Base-by-base conservation (phyloP, 2,797 vertebrate species). In the Allobates femoralis region DNA sequence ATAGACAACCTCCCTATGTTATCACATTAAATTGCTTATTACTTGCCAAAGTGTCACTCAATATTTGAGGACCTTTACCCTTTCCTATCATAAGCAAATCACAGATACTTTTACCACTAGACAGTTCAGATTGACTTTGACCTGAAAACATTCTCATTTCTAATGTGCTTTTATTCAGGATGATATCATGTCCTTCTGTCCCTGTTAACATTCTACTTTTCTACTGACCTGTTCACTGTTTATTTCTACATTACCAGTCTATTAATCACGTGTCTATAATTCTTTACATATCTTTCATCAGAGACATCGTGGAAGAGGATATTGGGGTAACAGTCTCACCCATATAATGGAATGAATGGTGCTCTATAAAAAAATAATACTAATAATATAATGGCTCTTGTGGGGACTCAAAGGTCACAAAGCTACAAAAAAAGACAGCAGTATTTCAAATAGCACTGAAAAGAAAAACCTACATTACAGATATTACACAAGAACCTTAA, bases 11-110 rank as follows among this genome's bases (percentile, higher is more conserved):
- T 26, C 67, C 56, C 41, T 8, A 34, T 86, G 37, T 79, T 85
- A 79, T 79, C 62, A 58, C 84, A 58, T 62, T 81, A 74, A 55
- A 81, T 81, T 60, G 79, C 30, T 64, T 76, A 51, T 86, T 76
- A 73, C 55, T 75, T 81, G 66, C 46, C 69, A 81, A 58, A 56
- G 76, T 58, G 77, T 85, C 51, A 62, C 34, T 60, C 32, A 46
- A 11, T 30, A 14, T 60, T 71, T 79, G 50, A 85, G 77, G 51
- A 71, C 80, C 34, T 41, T 51, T 58, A 58, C 67, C 84, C 76
- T 73, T 73, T 30, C 41, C 32, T 21, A n/a, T 60, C 30, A 79
- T 69, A 55, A 23, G 66, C 18, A 26, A 71, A 30, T 73, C 55
- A 67, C 66, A 21, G 18, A 21, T 23, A 23, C 37, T 60, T 73